phyloP scores from a whole-genome alignment of 2,797 vertebrate genomes.

The Typhlichthys subterraneus region DNA sequence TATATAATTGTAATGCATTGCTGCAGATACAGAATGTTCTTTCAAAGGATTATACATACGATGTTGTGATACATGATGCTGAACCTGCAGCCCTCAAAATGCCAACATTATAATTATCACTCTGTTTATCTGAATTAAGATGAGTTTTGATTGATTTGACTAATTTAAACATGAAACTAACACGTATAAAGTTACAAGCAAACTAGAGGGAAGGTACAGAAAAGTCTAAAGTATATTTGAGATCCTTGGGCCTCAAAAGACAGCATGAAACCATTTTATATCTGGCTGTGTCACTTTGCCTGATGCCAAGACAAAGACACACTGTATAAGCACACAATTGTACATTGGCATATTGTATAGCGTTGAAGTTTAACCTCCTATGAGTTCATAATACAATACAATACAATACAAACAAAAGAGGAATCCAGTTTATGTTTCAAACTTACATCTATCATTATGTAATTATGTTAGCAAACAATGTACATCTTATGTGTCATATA shows the following conservation, averaged over 20 bases:
- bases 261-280: slow-evolving; percentile 13
- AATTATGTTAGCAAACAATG: not conserved
- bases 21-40: not conserved
- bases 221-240: too few relatives aligned
- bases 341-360: not conserved
- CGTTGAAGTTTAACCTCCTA: not conserved
- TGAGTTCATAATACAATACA: too few relatives aligned
- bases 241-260: not conserved
- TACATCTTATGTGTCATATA: not conserved
- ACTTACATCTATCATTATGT: not conserved
- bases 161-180: too few relatives aligned
- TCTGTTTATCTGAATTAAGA: too few relatives aligned
- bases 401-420: too few relatives aligned
- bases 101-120: too few relatives aligned
- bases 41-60: not conserved
- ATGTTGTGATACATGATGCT: not conserved
- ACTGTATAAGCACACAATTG: not conserved
- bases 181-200: too few relatives aligned
- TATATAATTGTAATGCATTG: not conserved
- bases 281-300: not conserved
- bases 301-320: not conserved
- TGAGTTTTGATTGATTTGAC: too few relatives aligned
- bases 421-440: not conserved
- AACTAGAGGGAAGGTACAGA: not conserved
- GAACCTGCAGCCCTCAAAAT: not conserved